Conservation (phyloP, 2,888 invertebrate genomes). For the Cataglyphis altisquamis region DNA sequence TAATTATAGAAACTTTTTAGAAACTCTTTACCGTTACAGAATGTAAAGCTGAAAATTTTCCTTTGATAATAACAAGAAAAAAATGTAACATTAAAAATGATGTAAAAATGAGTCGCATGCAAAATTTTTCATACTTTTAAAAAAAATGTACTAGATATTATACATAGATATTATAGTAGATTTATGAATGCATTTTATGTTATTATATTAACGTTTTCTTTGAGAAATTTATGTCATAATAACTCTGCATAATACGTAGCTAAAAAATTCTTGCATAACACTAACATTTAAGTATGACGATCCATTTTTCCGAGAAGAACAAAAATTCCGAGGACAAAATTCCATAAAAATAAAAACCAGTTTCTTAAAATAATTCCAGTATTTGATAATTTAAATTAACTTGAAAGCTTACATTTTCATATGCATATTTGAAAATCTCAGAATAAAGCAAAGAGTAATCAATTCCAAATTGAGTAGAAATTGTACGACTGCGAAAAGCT, state of each 20-base stretch:
- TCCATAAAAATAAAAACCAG: background rate
- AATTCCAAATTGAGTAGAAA: background rate
- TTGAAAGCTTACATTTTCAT: background rate
- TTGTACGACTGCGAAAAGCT: background rate
- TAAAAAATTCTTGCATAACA: background rate
- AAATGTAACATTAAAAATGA: background rate
- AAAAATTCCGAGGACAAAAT: constrained; percentile 6
- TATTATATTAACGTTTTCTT: constrained; percentile 8
- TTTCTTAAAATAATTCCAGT: background rate
- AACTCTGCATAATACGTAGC: constrained; percentile 1
- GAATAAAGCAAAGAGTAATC: background rate
- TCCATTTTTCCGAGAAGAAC: background rate
- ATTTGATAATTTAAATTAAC: background rate
- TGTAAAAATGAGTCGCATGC: background rate
- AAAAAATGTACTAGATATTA: background rate
- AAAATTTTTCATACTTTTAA: background rate
- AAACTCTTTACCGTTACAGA: background rate
- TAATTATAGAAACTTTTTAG: background rate
- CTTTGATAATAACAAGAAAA: constrained; percentile 11
- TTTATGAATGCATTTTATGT: background rate
- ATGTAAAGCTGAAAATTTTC: background rate
- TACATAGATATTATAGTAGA: background rate
- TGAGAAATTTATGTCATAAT: background rate
- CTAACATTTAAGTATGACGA: constrained; percentile 2
- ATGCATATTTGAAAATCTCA: background rate